phyloP scores from a whole-genome alignment of 1,140 invertebrate genomes.

The Megathymus violae region DNA sequence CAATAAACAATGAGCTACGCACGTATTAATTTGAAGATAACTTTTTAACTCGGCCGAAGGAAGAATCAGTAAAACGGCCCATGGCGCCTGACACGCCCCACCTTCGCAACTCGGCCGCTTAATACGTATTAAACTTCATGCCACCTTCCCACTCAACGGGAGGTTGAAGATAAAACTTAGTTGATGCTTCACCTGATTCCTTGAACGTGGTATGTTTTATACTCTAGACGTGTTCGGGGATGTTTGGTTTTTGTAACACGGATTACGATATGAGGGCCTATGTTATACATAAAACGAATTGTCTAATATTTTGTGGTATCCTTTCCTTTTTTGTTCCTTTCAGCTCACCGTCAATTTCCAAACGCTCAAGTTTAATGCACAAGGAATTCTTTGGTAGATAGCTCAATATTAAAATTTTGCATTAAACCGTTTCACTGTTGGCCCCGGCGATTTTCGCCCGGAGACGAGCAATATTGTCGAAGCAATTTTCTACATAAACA shows the following conservation, averaged over 20 bases:
- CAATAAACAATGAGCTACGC: conserved; percentile 57
- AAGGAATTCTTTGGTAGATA: conserved; percentile 21
- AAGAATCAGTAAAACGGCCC: conserved; percentile 28
- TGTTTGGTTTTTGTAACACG: conserved; percentile 20
- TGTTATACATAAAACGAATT: conserved; percentile 12
- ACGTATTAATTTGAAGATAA: conserved; percentile 58
- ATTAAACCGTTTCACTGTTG: conserved; percentile 4
- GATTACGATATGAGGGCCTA: conserved; percentile 22
- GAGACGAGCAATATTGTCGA: conserved; percentile 40
- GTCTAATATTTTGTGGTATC: too few species aligned
- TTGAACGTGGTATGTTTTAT: conserved; percentile 38
- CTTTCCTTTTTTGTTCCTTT: conserved; percentile 13
- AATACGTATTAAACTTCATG: conserved; percentile 48
- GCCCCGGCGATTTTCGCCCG: conserved; percentile 34
- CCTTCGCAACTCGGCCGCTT: conserved; percentile 39
- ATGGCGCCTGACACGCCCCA: conserved; percentile 23
- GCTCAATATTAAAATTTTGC: conserved; percentile 14
- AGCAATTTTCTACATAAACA: conserved; percentile 36
- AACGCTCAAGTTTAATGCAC: conserved; percentile 11
- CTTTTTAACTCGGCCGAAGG: conserved; percentile 39
- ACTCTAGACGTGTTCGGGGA: conserved; percentile 33
- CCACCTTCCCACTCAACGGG: conserved; percentile 36
- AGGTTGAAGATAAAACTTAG: conserved; percentile 41
- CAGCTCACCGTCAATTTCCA: conserved; percentile 13
- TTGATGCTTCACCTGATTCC: conserved; percentile 46